Conservation (phyloP, 1,140 invertebrate species). For the Platyscapa corneri region DNA sequence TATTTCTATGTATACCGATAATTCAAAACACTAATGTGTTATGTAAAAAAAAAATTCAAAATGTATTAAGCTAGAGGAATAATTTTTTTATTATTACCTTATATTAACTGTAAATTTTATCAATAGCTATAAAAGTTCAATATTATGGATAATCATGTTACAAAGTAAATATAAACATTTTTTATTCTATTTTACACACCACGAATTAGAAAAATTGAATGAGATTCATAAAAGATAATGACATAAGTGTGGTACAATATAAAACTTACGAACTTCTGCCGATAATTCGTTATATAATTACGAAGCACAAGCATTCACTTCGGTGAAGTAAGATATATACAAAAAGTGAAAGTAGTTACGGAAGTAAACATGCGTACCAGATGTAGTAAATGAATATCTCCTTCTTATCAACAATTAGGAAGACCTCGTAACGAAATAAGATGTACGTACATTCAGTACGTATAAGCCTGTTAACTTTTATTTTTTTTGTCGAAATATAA, state of each 20-base stretch:
- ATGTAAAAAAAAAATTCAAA: too few species aligned
- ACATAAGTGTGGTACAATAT: too few species aligned
- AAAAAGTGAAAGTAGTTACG: neutral
- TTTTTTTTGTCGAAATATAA: neutral
- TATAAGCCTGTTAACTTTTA: neutral
- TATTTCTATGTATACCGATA: too few species aligned
- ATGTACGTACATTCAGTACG: neutral
- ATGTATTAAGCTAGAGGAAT: too few species aligned
- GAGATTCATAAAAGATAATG: too few species aligned
- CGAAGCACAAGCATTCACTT: neutral
- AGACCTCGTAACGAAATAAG: neutral
- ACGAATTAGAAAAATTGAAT: too few species aligned
- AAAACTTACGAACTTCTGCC: neutral
- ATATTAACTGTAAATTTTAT: too few species aligned
- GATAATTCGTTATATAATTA: constrained; percentile 28
- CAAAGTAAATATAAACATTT: constrained; percentile 1
- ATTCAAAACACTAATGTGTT: too few species aligned
- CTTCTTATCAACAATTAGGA: neutral
- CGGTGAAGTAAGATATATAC: neutral
- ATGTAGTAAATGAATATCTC: neutral
- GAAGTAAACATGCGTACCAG: neutral
- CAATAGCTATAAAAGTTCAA: too few species aligned
- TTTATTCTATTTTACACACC: too few species aligned
- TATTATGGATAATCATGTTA: neutral
- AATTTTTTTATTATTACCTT: too few species aligned